phyloP scores from a whole-genome alignment of 2,888 invertebrate genomes.

The Drosophila vallismaia region DNA sequence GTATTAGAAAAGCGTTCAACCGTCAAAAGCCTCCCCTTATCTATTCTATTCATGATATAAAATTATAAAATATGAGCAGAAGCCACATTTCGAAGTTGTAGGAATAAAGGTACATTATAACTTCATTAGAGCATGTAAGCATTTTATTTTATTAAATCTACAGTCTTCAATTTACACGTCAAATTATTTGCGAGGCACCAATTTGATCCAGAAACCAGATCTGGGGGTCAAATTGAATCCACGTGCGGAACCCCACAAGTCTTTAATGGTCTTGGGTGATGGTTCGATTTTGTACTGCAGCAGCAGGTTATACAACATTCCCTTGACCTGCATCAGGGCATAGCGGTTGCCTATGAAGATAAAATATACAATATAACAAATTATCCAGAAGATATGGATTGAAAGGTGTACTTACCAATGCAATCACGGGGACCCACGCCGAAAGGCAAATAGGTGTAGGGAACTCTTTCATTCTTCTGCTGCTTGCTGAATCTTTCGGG shows the following conservation, averaged over 20 bases:
- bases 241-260: slow-evolving; percentile 57
- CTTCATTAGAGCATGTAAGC: slow-evolving; percentile 50
- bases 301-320: slow-evolving; percentile 66
- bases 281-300: slow-evolving; percentile 68
- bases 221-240: slow-evolving; percentile 64
- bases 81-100: too few relatives aligned
- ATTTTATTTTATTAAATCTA: slow-evolving; percentile 58
- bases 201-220: slow-evolving; percentile 72
- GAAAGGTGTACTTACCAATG: slow-evolving; percentile 83
- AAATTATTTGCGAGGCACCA: slow-evolving; percentile 59
- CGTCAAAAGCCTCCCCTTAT: too few relatives aligned
- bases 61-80: too few relatives aligned
- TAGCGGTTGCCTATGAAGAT: slow-evolving; percentile 59
- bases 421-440: slow-evolving; percentile 87
- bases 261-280: slow-evolving; percentile 61
- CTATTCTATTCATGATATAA: too few relatives aligned
- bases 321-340: slow-evolving; percentile 71
- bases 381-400: too few relatives aligned
- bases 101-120: too few relatives aligned
- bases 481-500: slow-evolving; percentile 86
- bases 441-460: slow-evolving; percentile 85
- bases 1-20: too few relatives aligned
- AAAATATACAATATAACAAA: too few relatives aligned
- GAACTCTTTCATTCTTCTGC: slow-evolving; percentile 84
- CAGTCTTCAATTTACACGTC: background rate